Conservation (phyloP, 2,113 vertebrate genomes). For the Formicarius rufipectus region DNA sequence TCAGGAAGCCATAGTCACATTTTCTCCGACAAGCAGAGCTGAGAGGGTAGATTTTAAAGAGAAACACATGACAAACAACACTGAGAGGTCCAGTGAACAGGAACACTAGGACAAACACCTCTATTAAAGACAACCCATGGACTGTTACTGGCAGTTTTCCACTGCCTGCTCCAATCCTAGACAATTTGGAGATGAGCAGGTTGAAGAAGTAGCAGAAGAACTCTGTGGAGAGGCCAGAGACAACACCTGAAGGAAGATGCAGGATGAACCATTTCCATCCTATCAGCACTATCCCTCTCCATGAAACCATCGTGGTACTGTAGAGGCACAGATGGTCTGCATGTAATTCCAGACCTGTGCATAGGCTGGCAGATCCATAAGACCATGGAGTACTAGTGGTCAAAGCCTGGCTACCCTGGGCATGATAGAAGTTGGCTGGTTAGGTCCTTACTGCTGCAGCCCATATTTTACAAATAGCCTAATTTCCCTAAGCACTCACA, state of each 20-base stretch:
- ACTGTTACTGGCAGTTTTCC: not conserved
- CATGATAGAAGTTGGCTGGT: not conserved
- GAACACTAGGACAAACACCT: not conserved
- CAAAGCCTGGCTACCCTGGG: not conserved
- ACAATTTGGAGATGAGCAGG: not conserved
- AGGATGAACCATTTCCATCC: not conserved
- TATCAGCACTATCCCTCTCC: not conserved
- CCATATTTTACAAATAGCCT: not conserved
- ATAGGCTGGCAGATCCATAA: not conserved
- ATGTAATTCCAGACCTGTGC: fast-evolving
- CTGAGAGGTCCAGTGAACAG: not conserved
- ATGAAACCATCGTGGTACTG: not conserved
- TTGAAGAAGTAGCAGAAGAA: not conserved
- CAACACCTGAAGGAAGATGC: not conserved
- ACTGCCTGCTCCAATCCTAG: fast-evolving
- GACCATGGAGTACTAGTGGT: fast-evolving
- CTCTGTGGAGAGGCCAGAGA: not conserved
- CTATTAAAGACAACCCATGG: not conserved
- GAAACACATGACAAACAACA: not conserved
- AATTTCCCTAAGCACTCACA: not conserved
- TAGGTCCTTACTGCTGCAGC: not conserved
- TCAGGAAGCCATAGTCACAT: not conserved
- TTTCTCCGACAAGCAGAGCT: not conserved
- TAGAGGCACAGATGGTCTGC: not conserved
- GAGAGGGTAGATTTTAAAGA: not conserved